A percentile compares a stretch with the other conserved stretches of the same genome.
phyloP scores from a whole-genome alignment of 92 coral and sea anemone genomes.

The Virgularia gustaviana region DNA sequence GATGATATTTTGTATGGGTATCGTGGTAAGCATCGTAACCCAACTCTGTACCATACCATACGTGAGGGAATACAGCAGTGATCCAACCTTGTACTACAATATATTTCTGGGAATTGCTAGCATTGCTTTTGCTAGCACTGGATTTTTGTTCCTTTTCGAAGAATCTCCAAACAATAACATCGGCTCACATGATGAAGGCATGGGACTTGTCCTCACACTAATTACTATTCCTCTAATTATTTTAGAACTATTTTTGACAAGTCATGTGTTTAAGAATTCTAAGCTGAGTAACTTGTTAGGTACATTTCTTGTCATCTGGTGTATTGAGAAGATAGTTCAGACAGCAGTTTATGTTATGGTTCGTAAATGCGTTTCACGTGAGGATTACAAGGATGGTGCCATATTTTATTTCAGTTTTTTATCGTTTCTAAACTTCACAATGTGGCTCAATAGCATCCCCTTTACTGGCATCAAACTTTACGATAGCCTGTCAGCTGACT shows the following conservation, averaged over 20 bases:
- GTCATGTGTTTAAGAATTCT: neutral
- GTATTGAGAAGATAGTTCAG: conserved; percentile 52
- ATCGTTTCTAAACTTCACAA: conserved; percentile 65
- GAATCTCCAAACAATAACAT: conserved; percentile 3
- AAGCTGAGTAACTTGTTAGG: neutral
- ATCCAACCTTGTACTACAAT: conserved; percentile 12
- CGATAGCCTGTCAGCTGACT: neutral
- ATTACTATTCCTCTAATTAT: neutral
- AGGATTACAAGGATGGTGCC: conserved; percentile 40
- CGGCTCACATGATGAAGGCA: conserved; percentile 34
- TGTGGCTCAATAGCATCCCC: conserved; percentile 59
- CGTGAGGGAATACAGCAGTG: neutral
- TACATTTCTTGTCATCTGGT: conserved; percentile 1
- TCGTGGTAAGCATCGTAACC: neutral
- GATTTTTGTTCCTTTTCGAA: conserved; percentile 1
- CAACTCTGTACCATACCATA: neutral
- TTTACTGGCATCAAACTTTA: conserved; percentile 18
- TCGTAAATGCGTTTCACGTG: conserved; percentile 28
- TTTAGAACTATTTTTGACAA: conserved; percentile 4
- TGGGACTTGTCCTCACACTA: conserved; percentile 12
- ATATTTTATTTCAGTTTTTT: conserved; percentile 59
- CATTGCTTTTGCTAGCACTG: neutral
- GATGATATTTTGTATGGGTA: conserved; percentile 9
- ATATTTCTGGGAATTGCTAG: neutral
- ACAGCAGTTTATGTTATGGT: conserved; percentile 45